Base-by-base conservation (phyloP, 1,140 invertebrate species). In the Thaumatotibia leucotreta region DNA sequence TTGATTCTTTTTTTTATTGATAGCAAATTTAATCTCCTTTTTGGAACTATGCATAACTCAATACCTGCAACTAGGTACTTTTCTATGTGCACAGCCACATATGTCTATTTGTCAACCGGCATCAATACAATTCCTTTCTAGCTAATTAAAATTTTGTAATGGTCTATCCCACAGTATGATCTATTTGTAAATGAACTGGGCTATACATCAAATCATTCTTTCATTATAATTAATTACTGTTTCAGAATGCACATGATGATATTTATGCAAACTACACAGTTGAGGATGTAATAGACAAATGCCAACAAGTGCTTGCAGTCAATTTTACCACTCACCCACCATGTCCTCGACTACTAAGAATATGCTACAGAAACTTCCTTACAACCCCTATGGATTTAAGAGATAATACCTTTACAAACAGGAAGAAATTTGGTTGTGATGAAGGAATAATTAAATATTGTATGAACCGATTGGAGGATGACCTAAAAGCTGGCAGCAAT, bases 201-300 rank as follows among this genome's bases (percentile, higher is more conserved):
- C n/a, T n/a, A n/a, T n/a, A n/a, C n/a, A n/a, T n/a, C n/a, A n/a
- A n/a, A n/a, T n/a, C n/a, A n/a, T n/a, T n/a, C n/a, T n/a, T n/a
- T n/a, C n/a, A n/a, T n/a, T n/a, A n/a, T n/a, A n/a, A n/a, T n/a
- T n/a, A n/a, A n/a, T n/a, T n/a, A n/a, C n/a, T 17, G 58, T 91
- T 91, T 70, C 81, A 91, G 89, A 90, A 91, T 86, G 80, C 83
- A 4, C 86, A 89, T 73, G 79, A 86, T 61, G 82, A 86, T 64
- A 66, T 66, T 10, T 75, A 75, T 49, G 63, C 73, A 9, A 74
- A 69, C 22, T 80, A 80, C 50, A 66, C 80, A 61, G 64, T 77
- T 23, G 61, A 65, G 24, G 64, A 78, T 27, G 32, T 91, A 32
- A 62, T 91, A 64, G 77, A 80, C 9, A 83, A 79, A 73, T 87